Base-by-base conservation (phyloP, 2,797 vertebrate species). In the Borostomias antarcticus region DNA sequence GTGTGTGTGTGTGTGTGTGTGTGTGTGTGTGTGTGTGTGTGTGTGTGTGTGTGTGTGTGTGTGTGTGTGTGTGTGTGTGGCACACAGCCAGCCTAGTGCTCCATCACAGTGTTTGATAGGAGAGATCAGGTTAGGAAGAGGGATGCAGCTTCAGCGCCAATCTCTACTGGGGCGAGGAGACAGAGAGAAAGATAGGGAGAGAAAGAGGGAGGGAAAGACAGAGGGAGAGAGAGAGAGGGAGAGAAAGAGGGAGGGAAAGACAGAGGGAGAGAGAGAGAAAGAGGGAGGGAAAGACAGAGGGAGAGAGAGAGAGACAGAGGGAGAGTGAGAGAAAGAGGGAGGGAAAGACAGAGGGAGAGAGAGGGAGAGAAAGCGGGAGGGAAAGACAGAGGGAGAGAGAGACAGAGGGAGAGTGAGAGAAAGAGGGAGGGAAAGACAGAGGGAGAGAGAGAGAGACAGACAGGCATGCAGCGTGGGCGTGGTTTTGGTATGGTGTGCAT, bases 91-190 rank as follows among this genome's bases (percentile, higher is more conserved):
- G 8, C 10, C 2, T 26, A 48, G 47, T n/a, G 47, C 19, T 83
- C 58, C 76, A 79, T 84, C 81, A 78, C 75, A 47, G 62, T 15
- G 68, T 58, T 74, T 66, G 56, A 63, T 64, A 51, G 37, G 59
- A 73, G 64, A 65, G 58, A 66, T 82, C 78, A 66, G 72, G 58
- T 26, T 17, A 26, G 51, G 11, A 15, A 29, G 26, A 17, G 25
- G 25, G 58, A 61, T 29, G 58, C 37, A 43, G 58, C 5, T 25
- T 40, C 37, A 37, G 9, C 37, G 10, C 37, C n/a, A n/a, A n/a
- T 40, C 37, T 15, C 37, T 40, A 40, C 37, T 40, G 37, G 10
- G n/a, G n/a, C n/a, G n/a, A n/a, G n/a, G 37, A 40, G 37, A 40
- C 2, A 33, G 32, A 9, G 23, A 52, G 50, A n/a, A 9, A 57